Evolutionary conservation across 2,888 invertebrate species (phyloP), one percentile per base, ranked within the genome.

Genomic region (Phania funesta): DNA sequence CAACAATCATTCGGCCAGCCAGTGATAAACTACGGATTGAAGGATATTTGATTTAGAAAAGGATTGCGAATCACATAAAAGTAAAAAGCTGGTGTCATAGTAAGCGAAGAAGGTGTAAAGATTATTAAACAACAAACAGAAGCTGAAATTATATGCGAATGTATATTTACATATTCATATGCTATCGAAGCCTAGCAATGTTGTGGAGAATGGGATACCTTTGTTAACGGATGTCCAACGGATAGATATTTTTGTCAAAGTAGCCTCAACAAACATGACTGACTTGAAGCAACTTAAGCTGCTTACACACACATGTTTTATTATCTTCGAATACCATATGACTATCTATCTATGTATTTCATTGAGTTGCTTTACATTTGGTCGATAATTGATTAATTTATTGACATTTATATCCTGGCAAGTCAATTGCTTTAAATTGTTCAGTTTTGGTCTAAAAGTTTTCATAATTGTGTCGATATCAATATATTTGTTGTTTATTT

Each of bases 351-450:
- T 35, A 35, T 65, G 13, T 20, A 11, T 38, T 41, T 18, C 64
- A 64, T 38, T 58, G 29, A 58, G 11, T 52, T 20, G 35, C 24
- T 68, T 9, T 50, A 18, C 22, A 24, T 52, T 41, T 62, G 8
- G 11, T 20, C n/a, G 41, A 52, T 82, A 82, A 82, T 82, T 82
- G 78, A 78, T 78, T 78, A 74, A 78, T 78, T 82, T 78, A 70
- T 18, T 65, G 70, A 82, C 78, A 70, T 70, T 52, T 58, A 44
- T 82, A 82, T 82, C 78, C 70, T 41, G 24, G 13, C 67, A 73
- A 82, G 78, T 81, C 70, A 78, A 82, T 64, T 67, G 77, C n/a
- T 50, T 52, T 58, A 44, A 60, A 52, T 71, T 74, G 74, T 56
- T 65, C 74, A 64, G 67, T 70, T 73, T 82, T 75, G 74, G 52